Base-by-base conservation (phyloP, 2,888 invertebrate species). In the Pediacus dermestoides region DNA sequence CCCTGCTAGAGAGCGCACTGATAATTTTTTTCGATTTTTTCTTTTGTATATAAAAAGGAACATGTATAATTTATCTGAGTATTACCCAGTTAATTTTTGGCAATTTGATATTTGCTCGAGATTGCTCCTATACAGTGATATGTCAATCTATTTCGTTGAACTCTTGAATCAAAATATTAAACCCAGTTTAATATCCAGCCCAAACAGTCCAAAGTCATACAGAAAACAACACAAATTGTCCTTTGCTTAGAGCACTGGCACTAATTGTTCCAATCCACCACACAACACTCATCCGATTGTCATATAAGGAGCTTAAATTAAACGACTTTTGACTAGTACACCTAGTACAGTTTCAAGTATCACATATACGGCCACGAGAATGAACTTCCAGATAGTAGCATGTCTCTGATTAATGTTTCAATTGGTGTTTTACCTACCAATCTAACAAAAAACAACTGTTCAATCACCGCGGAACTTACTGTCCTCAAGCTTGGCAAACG, bases 361-460 rank as follows among this genome's bases (percentile, higher is more conserved):
- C 88, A 86, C 87, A 94, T 90, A 75, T 95, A 95, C 55, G 95
- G 94, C 95, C 95, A 95, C 66, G 90, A 93, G 78, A 95, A 95
- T 64, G 91, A 92, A 72, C 90, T 93, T 50, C 94, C 95, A 64
- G 92, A 92, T 39, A 95, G 76, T 49, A 96, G 78, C 95, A 96
- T 96, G 72, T 96, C 95, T 63, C 95, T 79, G 57, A 96, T 95
- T 43, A 96, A 80, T 34, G 95, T 95, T 73, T 96, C 95, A 63
- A 96, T 96, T 43, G 95, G 95, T 38, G 95, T 96, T 75, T 96
- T 95, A 40, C 95, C 96, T 52, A 96, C 95, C 64, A 96, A 79
- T 57, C 95, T 80, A 44, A 96, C 95, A 76, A 96, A 96, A 80
- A 96, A 96, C 55, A 96, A 80, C 72, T 96, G 95, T 73, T 96